Base-by-base conservation (phyloP, 2,797 vertebrate genomes). In the Odontamblyopus lacepedii region DNA sequence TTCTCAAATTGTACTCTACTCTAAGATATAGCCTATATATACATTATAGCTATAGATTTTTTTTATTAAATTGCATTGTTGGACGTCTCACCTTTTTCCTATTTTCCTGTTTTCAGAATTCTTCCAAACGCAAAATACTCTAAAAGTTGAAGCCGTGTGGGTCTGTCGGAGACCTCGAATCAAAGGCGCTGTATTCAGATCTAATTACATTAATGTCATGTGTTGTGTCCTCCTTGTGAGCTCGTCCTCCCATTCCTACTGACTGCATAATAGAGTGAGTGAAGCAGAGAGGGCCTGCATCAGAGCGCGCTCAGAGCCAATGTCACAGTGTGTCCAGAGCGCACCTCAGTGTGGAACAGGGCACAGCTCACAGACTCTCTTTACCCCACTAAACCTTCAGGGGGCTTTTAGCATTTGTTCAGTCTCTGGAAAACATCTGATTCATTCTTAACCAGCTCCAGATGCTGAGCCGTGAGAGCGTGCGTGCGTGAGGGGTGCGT, bases 361-460 rank as follows among this genome's bases (percentile, higher is more conserved):
- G 91, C 91, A 91, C 86, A 27, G 44, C 44, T 50, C 63, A 44
- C n/a, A 51, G 64, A 66, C 92, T 91, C 84, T 91, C 88, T 89
- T 81, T 91, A 88, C 88, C 88, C 85, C 88, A 87, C 86, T 85
- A 91, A 94, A 93, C 92, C 94, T 95, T 94, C 91, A 93, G 93
- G 93, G 94, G 93, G 92, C 87, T 94, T 95, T 92, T 92, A 94
- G 90, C 94, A 93, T 94, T 91, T 94, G 94, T 93, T 95, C 93
- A 91, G 94, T 85, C 87, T 93, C 92, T 92, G 92, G 92, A 93
- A 95, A 95, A 95, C 95, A 95, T 96, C 95, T 95, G 95, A 96
- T 95, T 95, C 93, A 92, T 95, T 94, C 95, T 73, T 95, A 93
- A 94, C 87, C 92, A 88, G 88, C 87, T 91, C 95, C 94, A 95